Base-by-base conservation (phyloP, 2,113 vertebrate genomes). In the Esox niger region DNA sequence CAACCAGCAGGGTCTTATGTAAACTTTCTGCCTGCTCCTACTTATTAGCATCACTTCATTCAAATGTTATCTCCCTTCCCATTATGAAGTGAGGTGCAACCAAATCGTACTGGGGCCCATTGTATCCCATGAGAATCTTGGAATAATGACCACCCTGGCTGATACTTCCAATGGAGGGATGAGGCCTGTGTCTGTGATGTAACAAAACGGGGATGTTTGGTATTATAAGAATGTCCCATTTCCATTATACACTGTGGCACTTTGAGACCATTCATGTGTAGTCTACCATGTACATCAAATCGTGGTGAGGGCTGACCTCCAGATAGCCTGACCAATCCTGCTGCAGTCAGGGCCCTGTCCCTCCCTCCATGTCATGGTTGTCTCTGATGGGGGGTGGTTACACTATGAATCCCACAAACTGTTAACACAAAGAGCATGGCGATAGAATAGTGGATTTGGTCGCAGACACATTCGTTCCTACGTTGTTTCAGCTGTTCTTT, bases 181-280 rank as follows among this genome's bases (percentile, higher is more conserved):
- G 15, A 43, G 49, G 26, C 25, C 55, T 27, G 25, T 29, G 55
- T 76, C 78, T 84, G 79, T 91, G 91, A 91, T 89, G 89, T 86
- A 90, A 91, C 87, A 79, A 70, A 87, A 87, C 80, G 69, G 87
- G 86, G 88, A 90, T 88, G 88, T 87, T 87, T 88, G 90, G 84
- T 84, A 90, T 91, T 86, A 88, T 89, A 89, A 89, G 89, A 90
- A 87, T 91, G 89, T 83, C 86, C 88, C 78, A 85, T 88, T 88
- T 88, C 85, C 79, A 86, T 84, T 81, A 43, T 74, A 87, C 82
- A 84, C 74, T 78, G 79, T 86, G 78, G 79, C 76, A 83, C 82
- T 85, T 78, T 81, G 74, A 61, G 78, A 71, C 81, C 76, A 88
- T 91, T 92, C 85, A 84, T 90, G 91, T 90, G 86, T 86, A 90